A percentile compares a stretch with the other conserved stretches of the same genome.
Conservation (phyloP, 2,797 vertebrate genomes). For the Clarias platycephalus region DNA sequence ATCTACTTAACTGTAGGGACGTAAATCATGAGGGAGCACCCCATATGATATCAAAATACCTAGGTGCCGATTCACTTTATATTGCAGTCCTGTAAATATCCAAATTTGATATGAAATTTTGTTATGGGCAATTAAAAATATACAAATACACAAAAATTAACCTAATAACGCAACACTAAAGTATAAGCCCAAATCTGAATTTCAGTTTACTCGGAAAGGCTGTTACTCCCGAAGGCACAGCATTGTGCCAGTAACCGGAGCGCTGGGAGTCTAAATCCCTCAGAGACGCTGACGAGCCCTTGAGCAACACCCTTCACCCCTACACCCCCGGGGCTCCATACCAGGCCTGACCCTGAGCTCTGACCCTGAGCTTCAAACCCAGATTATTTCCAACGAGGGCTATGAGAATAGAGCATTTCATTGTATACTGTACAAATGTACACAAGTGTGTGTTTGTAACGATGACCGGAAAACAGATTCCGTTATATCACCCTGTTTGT, state of each 20-base stretch:
- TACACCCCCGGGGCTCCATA: slow-evolving; percentile 9
- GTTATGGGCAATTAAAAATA: too few relatives aligned
- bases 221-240: not conserved
- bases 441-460: not conserved
- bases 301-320: slow-evolving; percentile 23
- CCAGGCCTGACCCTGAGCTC: slow-evolving; percentile 6
- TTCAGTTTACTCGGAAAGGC: not conserved
- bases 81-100: too few relatives aligned
- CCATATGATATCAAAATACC: too few relatives aligned
- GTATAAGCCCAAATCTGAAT: not conserved
- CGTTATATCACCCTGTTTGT: not conserved
- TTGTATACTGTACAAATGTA: slow-evolving; percentile 9
- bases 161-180: not conserved
- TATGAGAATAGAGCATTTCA: slow-evolving; percentile 21
- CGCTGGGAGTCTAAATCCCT: slow-evolving; percentile 6
- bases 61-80: too few relatives aligned
- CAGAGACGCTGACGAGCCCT: not conserved
- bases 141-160: not conserved
- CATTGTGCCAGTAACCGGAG: not conserved
- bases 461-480: not conserved
- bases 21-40: too few relatives aligned
- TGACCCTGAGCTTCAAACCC: not conserved
- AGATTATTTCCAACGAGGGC: not conserved
- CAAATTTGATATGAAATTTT: too few relatives aligned
- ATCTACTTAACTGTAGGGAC: not conserved